Conservation (phyloP, 2,113 vertebrate genomes). For the Lethenteron reissneri region DNA sequence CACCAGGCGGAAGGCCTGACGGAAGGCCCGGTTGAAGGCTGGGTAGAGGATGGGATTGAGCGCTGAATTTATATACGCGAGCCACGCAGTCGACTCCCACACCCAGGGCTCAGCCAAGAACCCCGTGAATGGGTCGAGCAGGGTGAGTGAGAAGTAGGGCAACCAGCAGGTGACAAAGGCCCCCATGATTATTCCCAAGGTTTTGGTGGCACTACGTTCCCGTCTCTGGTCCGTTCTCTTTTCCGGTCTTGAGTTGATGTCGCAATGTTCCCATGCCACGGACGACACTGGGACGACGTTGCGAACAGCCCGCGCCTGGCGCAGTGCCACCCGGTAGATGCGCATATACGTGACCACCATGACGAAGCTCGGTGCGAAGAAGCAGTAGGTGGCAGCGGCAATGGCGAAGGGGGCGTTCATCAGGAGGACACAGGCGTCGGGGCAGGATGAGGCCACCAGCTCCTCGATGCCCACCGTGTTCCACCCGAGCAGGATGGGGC, state of each 20-base stretch:
- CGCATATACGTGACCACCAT: slow-evolving; percentile 19
- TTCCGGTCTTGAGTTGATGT: too few species aligned
- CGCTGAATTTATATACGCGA: slow-evolving; percentile 14
- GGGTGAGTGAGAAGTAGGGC: slow-evolving; percentile 6
- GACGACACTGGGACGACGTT: neutral
- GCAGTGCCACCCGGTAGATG: slow-evolving; percentile 20
- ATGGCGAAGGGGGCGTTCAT: slow-evolving; percentile 21
- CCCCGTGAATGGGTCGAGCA: slow-evolving; percentile 8
- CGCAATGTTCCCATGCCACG: neutral
- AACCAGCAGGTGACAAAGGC: slow-evolving; percentile 8
- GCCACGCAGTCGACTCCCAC: slow-evolving; percentile 6
- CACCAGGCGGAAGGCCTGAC: too few species aligned
- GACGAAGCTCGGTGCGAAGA: slow-evolving; percentile 21
- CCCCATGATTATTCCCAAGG: slow-evolving; percentile 8
- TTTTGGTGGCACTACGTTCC: slow-evolving; percentile 8
- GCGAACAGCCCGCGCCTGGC: slow-evolving; percentile 17
- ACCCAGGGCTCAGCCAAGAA: slow-evolving; percentile 5
- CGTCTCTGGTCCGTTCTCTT: slow-evolving; percentile 5
- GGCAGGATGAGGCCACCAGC: slow-evolving; percentile 6
- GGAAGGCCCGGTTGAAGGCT: too few species aligned
- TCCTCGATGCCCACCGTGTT: slow-evolving; percentile 9
- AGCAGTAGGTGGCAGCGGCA: slow-evolving; percentile 21
- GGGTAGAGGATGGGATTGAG: slow-evolving; percentile 20
- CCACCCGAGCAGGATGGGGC: slow-evolving; percentile 7
- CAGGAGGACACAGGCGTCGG: slow-evolving; percentile 11